Base-by-base conservation (phyloP, 2,113 vertebrate genomes). In the Turdus rufiventris region DNA sequence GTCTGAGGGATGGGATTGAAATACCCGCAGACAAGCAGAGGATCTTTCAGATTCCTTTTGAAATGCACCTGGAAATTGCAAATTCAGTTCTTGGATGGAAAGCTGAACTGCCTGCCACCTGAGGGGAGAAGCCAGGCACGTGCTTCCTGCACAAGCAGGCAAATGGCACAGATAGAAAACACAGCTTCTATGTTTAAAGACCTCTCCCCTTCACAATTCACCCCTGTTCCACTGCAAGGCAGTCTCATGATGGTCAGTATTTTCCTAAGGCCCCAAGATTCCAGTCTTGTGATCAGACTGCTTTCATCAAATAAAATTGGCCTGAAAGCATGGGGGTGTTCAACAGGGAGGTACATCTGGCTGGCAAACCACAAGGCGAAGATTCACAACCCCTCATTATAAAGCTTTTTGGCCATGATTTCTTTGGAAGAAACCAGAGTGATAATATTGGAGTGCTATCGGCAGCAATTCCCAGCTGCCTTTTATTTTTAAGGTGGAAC, bases 11-110 rank as follows among this genome's bases (percentile, higher is more conserved):
- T 71, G 75, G 94, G 53, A 47, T 87, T 80, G 93, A 95, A 96
- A 96, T 78, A 89, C 54, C 45, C 12, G n/a, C 70, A 88, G 95
- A 94, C 80, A 92, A 96, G 93, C 47, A 17, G 68, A 77, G 71
- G 58, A 83, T 88, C 62, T 89, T 93, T 95, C 82, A 84, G 58
- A 90, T 94, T 96, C 88, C 43, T 70, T 96, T 91, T 96, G 97
- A 97, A 97, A 96, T 71, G 65, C 70, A 94, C 93, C 96, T 96
- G 94, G 94, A 94, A 95, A 94, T 53, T 75, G 89, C 36, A 92
- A 92, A 78, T 88, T 92, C 84, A 36, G 21, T n/a, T 74, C 87
- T 68, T 5, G 24, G 73, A 58, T 65, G 74, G 57, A 51, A 66
- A 82, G 61, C 60, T 95, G 82, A 81, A 50, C 42, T 68, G 71